These are phyloP conservation scores for Synergus japonicus DNA, from an alignment of 2,888 invertebrate species.

Conservation along the genomic window DNA sequence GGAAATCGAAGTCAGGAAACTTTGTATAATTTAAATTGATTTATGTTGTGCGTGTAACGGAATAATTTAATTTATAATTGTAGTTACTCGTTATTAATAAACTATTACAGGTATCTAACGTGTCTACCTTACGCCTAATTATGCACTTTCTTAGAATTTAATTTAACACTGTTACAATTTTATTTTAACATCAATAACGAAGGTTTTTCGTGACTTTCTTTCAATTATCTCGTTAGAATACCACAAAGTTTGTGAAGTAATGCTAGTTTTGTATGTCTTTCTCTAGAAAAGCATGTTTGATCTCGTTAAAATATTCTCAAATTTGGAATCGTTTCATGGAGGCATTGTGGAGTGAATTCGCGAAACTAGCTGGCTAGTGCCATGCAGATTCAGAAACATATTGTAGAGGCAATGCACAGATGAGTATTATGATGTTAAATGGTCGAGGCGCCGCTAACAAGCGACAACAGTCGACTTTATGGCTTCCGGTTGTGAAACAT, in stretches of 20 bases:
- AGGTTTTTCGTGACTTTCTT: too few species aligned
- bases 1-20: too few species aligned
- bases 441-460: slow-evolving; percentile 41
- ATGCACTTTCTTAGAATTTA: too few species aligned
- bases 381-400: slow-evolving; percentile 21
- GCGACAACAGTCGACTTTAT: slow-evolving; percentile 36
- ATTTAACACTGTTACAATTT: too few species aligned
- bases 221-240: neutral
- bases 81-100: too few species aligned
- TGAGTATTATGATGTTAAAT: slow-evolving; percentile 38
- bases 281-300: neutral
- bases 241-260: neutral
- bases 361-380: neutral
- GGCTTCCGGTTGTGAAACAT: slow-evolving; percentile 42
- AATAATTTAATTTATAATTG: too few species aligned
- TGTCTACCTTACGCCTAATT: too few species aligned
- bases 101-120: too few species aligned
- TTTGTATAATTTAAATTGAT: too few species aligned
- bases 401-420: neutral
- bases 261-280: neutral
- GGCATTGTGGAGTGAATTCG: neutral
- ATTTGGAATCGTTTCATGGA: neutral
- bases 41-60: too few species aligned
- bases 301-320: slow-evolving; percentile 1
- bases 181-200: too few species aligned